Evolutionary conservation across 2,888 invertebrate species (phyloP), one percentile per base, ranked within the genome.

Genomic region (Papilio elwesi): DNA sequence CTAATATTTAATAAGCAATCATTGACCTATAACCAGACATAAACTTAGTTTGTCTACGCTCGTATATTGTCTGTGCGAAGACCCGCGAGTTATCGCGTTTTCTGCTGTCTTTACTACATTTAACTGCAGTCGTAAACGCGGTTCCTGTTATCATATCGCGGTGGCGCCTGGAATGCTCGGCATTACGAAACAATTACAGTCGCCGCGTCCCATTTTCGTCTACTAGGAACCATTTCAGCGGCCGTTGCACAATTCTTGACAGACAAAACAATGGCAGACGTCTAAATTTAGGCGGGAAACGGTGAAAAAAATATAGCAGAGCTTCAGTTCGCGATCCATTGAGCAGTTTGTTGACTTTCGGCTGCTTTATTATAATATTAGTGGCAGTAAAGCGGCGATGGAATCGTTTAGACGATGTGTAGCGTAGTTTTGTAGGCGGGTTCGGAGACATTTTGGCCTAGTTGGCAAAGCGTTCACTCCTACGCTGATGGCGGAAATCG

Each of bases 231-330:
- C 86, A 85, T 90, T 88, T 88, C 85, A 86, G 51, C 85, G 81
- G 80, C 78, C 75, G 81, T 91, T 91, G 88, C 91, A 88, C 86
- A 90, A 91, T 85, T 81, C 82, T 71, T 81, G 82, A 85, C 88
- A 92, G 90, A 91, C 90, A 89, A 85, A 91, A 92, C 91, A 92
- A 91, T 91, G 83, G 84, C 71, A 79, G 81, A 82, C 80, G 74
- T 81, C 85, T 89, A 89, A 84, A 87, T 86, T 86, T 90, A 89
- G 85, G 81, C 57, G 73, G 74, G 71, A 73, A 73, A 77, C 75
- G 53, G 73, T 76, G 79, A 85, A 88, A 87, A 57, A 88, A 84
- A 79, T 81, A 73, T 74, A 71, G 65, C 75, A 75, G 64, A 43
- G 38, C 74, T 26, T 13, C 15, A 43, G 11, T 63, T 43, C 36